Base-by-base conservation (phyloP, 1,140 invertebrate genomes). In the Matsumurasca onukii region DNA sequence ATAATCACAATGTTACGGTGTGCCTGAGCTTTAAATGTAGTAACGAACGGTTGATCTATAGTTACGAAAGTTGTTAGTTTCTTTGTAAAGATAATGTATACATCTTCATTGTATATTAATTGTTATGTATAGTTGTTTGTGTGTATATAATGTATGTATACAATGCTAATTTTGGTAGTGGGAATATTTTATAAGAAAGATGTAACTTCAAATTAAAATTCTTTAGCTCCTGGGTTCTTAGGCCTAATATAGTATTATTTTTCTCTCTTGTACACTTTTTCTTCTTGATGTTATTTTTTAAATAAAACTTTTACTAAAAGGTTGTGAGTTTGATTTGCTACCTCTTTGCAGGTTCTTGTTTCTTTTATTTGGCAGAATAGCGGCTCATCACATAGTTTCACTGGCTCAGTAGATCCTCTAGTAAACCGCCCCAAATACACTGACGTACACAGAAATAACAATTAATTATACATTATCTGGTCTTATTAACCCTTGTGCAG, bases 261-360 rank as follows among this genome's bases (percentile, higher is more conserved):
- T 51, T 22, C n/a, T 51, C 49, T 51, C 17, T 51, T 51, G n/a
- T 51, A 22, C 49, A 51, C 24, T 22, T 12, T 51, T 51, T 51
- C 49, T 17, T 22, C 24, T 51, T 51, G 5, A 51, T 51, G 49
- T 51, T 51, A 51, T 51, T 51, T 51, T 51, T 51, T 51, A 20
- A 51, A 51, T 51, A 51, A 51, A 51, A 51, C n/a, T 22, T 51
- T 51, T 51, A 51, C 49, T 51, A 51, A 51, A 51, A 20, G 3
- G n/a, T 51, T n/a, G 39, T n/a, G n/a, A n/a, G n/a, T n/a, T n/a
- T n/a, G n/a, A n/a, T n/a, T n/a, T n/a, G n/a, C n/a, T n/a, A n/a
- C n/a, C n/a, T n/a, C n/a, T n/a, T n/a, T n/a, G n/a, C n/a, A n/a
- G n/a, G n/a, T n/a, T n/a, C n/a, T n/a, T n/a, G n/a, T n/a, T n/a